phyloP scores from a whole-genome alignment of 2,888 invertebrate genomes.

The Monoplex corrugatus region DNA sequence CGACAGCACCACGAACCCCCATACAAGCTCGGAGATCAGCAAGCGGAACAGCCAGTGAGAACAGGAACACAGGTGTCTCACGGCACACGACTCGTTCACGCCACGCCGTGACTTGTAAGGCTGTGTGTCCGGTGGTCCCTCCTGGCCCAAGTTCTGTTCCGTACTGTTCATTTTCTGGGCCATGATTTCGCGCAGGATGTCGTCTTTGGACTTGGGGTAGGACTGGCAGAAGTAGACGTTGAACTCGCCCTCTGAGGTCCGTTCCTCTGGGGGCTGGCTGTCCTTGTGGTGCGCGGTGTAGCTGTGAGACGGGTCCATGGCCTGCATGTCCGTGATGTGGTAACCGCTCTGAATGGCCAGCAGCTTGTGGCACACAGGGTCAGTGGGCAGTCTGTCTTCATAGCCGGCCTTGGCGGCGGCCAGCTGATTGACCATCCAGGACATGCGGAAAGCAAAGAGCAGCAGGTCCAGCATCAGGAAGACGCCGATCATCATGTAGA shows the following conservation, averaged over 20 bases:
- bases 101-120: not conserved
- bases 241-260: constrained; percentile 65
- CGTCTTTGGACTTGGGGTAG: constrained; percentile 69
- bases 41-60: constrained; percentile 51
- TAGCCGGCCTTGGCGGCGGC: constrained; percentile 66
- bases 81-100: not conserved
- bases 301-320: constrained; percentile 59
- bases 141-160: constrained; percentile 54
- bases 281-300: constrained; percentile 56
- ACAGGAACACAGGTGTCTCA: constrained; percentile 31
- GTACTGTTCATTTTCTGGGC: constrained; percentile 68
- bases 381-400: constrained; percentile 72
- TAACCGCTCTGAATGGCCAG: constrained; percentile 73
- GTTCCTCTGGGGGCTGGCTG: constrained; percentile 61
- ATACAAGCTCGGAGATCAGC: constrained; percentile 57
- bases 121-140: constrained; percentile 35
- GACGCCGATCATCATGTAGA: constrained; percentile 69
- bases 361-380: constrained; percentile 71
- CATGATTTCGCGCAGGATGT: constrained; percentile 73
- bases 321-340: constrained; percentile 61
- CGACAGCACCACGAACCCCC: constrained; percentile 52
- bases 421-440: constrained; percentile 68
- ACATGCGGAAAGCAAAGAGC: constrained; percentile 69
- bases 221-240: constrained; percentile 71
- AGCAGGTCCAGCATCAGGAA: constrained; percentile 71